Evolutionary conservation across 2,113 vertebrate species (phyloP), one percentile per base, ranked within the genome.

Genomic region (Helogale parvula): DNA sequence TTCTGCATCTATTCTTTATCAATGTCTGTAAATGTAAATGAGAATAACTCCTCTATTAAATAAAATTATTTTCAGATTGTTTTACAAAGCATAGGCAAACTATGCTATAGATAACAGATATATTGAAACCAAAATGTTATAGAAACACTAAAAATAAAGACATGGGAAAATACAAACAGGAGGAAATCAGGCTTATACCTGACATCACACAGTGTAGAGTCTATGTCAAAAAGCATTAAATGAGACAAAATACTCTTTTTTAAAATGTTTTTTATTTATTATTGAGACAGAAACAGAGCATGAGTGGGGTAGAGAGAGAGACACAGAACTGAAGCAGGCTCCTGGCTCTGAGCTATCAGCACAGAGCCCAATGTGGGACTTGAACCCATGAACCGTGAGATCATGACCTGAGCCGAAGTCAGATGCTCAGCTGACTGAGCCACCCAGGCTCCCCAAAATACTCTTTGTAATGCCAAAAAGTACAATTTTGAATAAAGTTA

Each of bases 401-500:
- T 41, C 41, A 41, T 5, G 41, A 41, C 41, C 41, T 41, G 41
- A 41, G 41, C 41, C 5, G 41, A 41, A 41, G 41, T 41, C 41
- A 4, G 3, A 41, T 41, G 41, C 41, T 41, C 41, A 41, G 5
- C 41, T 5, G 41, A 41, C 5, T 41, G 41, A 41, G 41, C 41
- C 41, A 41, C 41, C 41, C 41, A 41, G 41, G 41, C 41, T 41
- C 41, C 41, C 41, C 38, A 95, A 80, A 38, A 29, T 79, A 76
- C 17, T 93, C 35, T 41, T 87, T 74, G 52, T 74, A 89, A 76
- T 81, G 65, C n/a, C 88, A 47, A 76, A 60, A 77, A 63, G 4
- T 91, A 63, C 11, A 50, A 76, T 90, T 81, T 14, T 79, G 85
- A 96, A 77, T 83, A 33, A 96, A 87, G 68, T 87, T 94, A 45